Conservation (phyloP, 2,888 invertebrate genomes). For the Escarpia spicata region DNA sequence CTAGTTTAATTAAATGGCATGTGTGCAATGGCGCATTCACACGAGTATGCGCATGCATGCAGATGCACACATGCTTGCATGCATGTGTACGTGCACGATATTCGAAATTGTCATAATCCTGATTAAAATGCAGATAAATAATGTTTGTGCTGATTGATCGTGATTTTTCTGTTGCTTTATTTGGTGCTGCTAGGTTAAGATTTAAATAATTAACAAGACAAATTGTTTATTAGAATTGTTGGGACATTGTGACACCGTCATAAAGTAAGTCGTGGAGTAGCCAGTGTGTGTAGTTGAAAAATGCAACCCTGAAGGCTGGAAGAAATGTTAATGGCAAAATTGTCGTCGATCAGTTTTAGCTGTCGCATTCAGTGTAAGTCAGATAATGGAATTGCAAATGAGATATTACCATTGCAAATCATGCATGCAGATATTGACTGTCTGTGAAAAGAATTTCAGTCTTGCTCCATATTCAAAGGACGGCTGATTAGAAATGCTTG, state of each 20-base stretch:
- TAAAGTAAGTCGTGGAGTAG: not conserved
- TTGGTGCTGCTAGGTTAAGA: not conserved
- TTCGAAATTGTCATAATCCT: not conserved
- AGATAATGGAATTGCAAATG: not conserved
- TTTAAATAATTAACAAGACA: not conserved
- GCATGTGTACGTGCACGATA: not conserved
- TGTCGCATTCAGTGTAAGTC: not conserved
- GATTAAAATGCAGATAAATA: not conserved
- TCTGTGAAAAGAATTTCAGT: conserved; percentile 4
- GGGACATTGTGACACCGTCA: not conserved
- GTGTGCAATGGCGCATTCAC: not conserved
- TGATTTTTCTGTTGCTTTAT: not conserved
- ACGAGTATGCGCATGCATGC: not conserved
- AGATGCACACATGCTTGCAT: not conserved
- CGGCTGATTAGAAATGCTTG: not conserved
- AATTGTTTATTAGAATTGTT: not conserved
- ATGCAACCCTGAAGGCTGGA: not conserved
- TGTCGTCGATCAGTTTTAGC: conserved; percentile 12
- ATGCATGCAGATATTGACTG: conserved; percentile 16
- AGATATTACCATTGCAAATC: not conserved
- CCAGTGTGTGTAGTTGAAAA: not conserved
- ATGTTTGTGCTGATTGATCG: not conserved
- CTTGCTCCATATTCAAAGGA: not conserved
- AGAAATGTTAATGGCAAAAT: not conserved
- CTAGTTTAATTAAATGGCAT: not conserved